Percentiles rank a stretch among this genome's conserved stretches.
Evolutionary conservation across 2,888 invertebrate genomes (phyloP).

Genomic region (Lapara coniferarum): DNA sequence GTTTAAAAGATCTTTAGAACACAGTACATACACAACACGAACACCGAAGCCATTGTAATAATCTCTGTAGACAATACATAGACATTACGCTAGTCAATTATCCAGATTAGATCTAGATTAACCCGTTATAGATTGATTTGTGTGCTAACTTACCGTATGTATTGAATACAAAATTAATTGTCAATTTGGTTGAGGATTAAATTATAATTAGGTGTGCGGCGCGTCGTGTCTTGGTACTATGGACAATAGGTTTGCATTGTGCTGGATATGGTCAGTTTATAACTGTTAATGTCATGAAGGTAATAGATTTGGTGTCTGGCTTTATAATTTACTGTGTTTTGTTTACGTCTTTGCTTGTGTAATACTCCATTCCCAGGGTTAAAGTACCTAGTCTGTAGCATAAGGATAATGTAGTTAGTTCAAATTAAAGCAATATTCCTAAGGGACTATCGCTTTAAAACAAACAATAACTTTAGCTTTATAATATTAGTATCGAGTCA

Average conservation of each 20-base stretch:
- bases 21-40: background rate
- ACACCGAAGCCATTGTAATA: conserved; percentile 1
- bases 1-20: too few relatives aligned
- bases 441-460: too few relatives aligned
- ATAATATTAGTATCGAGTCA: too few relatives aligned
- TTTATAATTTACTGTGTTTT: too few relatives aligned
- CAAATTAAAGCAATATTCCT: too few relatives aligned
- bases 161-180: conserved; percentile 31
- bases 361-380: too few relatives aligned
- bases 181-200: conserved; percentile 31
- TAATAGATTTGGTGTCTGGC: too few relatives aligned
- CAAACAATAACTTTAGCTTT: too few relatives aligned
- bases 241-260: background rate
- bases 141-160: conserved; percentile 23
- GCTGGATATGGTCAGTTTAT: background rate
- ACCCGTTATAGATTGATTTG: conserved; percentile 28
- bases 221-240: background rate
- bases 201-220: conserved; percentile 26
- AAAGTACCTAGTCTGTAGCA: too few relatives aligned
- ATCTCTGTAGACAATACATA: background rate
- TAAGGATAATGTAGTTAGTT: too few relatives aligned
- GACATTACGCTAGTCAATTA: conserved; percentile 30
- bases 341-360: too few relatives aligned
- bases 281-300: background rate
- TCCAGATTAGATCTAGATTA: conserved; percentile 32